Percentiles rank a stretch among this genome's conserved stretches.
Conservation (phyloP, 1,140 invertebrate species). For the Leptinotarsa undecemlineata region DNA sequence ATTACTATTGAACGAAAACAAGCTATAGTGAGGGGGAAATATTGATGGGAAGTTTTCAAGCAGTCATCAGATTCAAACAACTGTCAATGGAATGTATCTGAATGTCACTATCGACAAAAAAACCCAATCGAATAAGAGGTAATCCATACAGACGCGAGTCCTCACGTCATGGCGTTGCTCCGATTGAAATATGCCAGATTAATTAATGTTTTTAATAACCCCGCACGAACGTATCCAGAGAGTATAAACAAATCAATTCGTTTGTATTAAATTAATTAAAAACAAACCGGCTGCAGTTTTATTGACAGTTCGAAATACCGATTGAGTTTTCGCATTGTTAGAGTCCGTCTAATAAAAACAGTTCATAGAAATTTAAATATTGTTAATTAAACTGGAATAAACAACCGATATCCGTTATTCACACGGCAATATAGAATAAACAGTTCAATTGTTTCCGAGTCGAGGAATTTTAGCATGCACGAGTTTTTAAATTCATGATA, state of each 20-base stretch:
- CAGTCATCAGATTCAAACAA: too few relatives aligned
- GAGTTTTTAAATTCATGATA: too few relatives aligned
- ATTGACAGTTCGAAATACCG: constrained; percentile 31
- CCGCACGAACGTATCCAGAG: constrained; percentile 20
- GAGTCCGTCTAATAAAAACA: constrained; percentile 32
- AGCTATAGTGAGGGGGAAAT: too few relatives aligned
- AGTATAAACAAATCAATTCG: constrained; percentile 37
- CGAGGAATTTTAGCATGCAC: background rate
- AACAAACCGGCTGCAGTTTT: constrained; percentile 30
- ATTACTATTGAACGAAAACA: too few relatives aligned
- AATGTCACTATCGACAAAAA: too few relatives aligned
- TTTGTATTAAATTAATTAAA: constrained; percentile 38
- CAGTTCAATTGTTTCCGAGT: background rate
- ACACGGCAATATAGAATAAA: background rate
- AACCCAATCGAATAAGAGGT: background rate
- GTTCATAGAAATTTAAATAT: constrained; percentile 31
- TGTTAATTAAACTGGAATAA: constrained; percentile 25
- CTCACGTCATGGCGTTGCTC: constrained; percentile 19
- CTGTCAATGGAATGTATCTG: too few relatives aligned
- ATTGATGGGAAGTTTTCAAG: too few relatives aligned
- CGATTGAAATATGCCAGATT: constrained; percentile 25
- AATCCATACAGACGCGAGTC: constrained; percentile 4
- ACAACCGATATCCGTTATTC: constrained; percentile 5
- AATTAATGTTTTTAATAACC: constrained; percentile 34
- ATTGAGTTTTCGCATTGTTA: constrained; percentile 26